Conservation (phyloP, 1,140 invertebrate species). For the Ceratosolen fusciceps region DNA sequence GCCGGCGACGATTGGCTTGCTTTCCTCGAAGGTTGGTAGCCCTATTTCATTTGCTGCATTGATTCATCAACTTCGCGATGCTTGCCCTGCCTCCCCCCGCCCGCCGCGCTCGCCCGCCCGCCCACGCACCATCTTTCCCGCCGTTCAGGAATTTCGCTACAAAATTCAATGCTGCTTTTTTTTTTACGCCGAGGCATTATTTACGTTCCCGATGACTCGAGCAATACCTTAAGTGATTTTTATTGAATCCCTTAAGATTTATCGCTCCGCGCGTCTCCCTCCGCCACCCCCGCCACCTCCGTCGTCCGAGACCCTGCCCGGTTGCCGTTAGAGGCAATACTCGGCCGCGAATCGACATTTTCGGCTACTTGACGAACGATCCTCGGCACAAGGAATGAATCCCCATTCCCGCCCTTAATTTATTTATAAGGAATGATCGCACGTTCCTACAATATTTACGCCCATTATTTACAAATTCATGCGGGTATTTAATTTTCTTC, state of each 20-base stretch:
- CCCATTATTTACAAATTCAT: not conserved
- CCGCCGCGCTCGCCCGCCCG: not conserved
- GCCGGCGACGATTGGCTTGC: not conserved
- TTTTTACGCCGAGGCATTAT: not conserved
- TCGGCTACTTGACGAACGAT: not conserved
- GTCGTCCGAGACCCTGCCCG: no score
- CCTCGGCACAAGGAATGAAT: not conserved
- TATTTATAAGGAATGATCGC: not conserved
- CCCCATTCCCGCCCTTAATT: not conserved
- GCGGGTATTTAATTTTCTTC: no score
- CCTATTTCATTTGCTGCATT: conserved; percentile 4
- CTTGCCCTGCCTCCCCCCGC: not conserved
- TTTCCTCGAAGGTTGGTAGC: conserved; percentile 22
- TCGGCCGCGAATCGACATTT: not conserved
- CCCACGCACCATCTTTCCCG: no score
- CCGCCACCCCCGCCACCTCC: no score
- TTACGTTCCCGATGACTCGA: not conserved
- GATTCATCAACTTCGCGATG: not conserved
- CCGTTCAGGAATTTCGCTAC: not conserved
- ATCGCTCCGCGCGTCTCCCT: no score
- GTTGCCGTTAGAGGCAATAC: not conserved
- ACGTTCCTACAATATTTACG: not conserved
- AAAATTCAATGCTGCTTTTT: no score
- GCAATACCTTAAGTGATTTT: not conserved
- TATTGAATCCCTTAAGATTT: not conserved